phyloP scores from a whole-genome alignment of 2,888 invertebrate genomes.

The Tridacna gigas region DNA sequence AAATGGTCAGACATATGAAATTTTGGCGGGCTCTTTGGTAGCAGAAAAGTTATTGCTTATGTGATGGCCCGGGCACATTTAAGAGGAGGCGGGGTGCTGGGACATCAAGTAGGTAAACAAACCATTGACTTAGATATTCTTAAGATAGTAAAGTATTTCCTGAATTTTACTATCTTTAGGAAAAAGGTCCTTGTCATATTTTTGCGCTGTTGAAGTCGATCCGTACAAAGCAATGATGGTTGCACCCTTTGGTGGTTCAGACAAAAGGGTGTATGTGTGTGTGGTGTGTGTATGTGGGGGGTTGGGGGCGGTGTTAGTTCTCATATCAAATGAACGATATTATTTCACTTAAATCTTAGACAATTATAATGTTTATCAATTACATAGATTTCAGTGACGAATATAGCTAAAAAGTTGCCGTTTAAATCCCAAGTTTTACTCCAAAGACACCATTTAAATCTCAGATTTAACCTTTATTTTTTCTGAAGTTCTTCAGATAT shows the following conservation, averaged over 20 bases:
- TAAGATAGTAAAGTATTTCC: slow-evolving; percentile 4
- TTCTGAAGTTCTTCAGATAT: no score
- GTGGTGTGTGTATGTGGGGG: background rate
- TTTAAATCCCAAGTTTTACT: no score
- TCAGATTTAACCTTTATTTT: no score
- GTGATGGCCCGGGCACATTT: background rate
- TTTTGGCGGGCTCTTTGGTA: no score
- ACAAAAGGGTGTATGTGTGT: no score
- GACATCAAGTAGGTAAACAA: background rate
- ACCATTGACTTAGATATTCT: background rate
- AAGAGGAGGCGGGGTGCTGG: background rate
- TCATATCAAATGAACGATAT: no score
- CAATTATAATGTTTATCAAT: no score
- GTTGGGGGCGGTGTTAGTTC: no score
- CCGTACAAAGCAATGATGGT: background rate
- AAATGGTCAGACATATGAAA: no score
- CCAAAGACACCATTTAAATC: no score
- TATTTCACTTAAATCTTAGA: no score
- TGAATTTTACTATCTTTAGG: background rate
- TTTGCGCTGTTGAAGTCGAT: background rate
- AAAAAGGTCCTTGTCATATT: background rate
- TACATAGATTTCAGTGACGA: background rate
- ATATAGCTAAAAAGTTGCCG: background rate
- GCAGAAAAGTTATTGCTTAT: no score
- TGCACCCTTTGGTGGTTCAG: background rate